These are phyloP conservation scores for Psittacula cyanocephala DNA, from an alignment of 2,113 vertebrate species.

Conservation along the genomic window DNA sequence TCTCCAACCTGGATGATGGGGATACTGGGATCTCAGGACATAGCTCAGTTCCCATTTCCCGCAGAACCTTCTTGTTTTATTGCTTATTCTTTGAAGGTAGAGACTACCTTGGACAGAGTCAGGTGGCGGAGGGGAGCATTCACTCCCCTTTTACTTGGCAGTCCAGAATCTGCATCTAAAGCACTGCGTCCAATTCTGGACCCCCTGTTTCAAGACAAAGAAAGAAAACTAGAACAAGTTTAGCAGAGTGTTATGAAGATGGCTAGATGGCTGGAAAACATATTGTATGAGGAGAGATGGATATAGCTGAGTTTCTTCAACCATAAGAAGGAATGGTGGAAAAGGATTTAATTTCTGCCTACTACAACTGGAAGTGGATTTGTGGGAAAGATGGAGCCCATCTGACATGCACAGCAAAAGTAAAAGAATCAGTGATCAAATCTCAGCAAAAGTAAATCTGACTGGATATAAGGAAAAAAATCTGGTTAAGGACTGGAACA, in stretches of 20 bases:
- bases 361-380: background rate
- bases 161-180: background rate
- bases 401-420: background rate
- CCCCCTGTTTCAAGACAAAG: background rate
- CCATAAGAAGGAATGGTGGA: background rate
- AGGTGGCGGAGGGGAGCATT: background rate
- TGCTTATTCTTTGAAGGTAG: background rate
- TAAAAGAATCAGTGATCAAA: background rate
- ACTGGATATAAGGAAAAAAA: background rate
- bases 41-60: accelerated
- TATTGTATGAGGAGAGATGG: background rate
- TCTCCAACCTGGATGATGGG: background rate
- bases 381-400: background rate
- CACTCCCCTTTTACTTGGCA: background rate
- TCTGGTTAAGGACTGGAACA: background rate
- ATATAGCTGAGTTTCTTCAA: background rate
- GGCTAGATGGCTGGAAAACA: background rate
- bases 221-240: background rate
- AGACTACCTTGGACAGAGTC: background rate
- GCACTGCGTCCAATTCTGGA: background rate
- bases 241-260: background rate
- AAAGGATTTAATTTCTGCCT: background rate
- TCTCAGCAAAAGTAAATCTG: background rate
- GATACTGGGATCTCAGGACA: background rate
- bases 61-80: background rate